Percentiles rank a stretch among this genome's conserved stretches.
Conservation (phyloP, 2,888 invertebrate species). For the Ditula angustiorana region DNA sequence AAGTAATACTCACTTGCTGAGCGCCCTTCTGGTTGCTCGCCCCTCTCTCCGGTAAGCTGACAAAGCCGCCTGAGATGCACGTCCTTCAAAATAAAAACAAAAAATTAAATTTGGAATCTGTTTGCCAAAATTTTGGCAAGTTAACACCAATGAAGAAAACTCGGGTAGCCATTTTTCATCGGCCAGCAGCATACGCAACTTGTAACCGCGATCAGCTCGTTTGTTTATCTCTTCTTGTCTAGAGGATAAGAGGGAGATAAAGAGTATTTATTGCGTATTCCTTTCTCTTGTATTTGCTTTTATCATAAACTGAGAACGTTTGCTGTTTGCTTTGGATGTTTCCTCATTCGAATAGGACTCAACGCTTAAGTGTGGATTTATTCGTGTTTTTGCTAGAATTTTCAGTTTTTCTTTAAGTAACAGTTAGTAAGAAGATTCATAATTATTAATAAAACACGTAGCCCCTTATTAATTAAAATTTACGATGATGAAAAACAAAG, state of each 20-base stretch:
- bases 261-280: conserved; percentile 73
- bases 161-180: conserved; percentile 1
- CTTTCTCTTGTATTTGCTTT: conserved; percentile 65
- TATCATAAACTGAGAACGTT: conserved; percentile 64
- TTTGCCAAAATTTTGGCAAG: not conserved
- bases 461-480: too few species aligned
- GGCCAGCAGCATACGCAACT: conserved; percentile 36
- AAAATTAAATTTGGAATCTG: not conserved
- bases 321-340: conserved; percentile 47
- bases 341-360: conserved; percentile 19
- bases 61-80: too few species aligned
- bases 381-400: not conserved
- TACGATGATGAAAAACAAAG: too few species aligned
- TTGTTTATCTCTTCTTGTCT: conserved; percentile 63
- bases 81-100: too few species aligned
- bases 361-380: conserved; percentile 11
- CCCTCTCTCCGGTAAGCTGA: too few species aligned
- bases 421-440: not conserved
- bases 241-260: conserved; percentile 70
- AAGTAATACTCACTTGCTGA: too few species aligned
- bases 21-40: too few species aligned
- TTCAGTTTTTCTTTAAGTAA: not conserved
- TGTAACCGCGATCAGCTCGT: conserved; percentile 50
- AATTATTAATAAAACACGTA: too few species aligned
- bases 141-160: not conserved